phyloP scores from a whole-genome alignment of 2,113 vertebrate species.

The Bambusicola thoracicus region DNA sequence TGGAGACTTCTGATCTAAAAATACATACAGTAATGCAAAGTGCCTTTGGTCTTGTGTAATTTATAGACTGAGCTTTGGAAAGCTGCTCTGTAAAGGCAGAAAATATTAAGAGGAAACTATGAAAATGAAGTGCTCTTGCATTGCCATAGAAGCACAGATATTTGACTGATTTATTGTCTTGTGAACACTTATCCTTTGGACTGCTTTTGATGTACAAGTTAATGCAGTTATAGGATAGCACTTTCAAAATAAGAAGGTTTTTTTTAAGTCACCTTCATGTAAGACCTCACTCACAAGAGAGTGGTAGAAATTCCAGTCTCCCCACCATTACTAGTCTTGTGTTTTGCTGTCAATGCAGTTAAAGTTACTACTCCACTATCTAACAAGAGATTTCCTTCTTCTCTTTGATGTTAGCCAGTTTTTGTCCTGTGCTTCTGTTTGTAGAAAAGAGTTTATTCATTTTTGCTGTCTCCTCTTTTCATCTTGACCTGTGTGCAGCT shows the following conservation, averaged over 20 bases:
- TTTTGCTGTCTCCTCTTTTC: not conserved
- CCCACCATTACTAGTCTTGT: not conserved
- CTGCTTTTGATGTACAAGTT: not conserved
- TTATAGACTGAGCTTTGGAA: not conserved
- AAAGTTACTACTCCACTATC: not conserved
- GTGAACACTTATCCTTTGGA: not conserved
- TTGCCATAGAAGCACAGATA: not conserved
- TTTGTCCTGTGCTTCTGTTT: not conserved
- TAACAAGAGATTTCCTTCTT: not conserved
- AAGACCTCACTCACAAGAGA: not conserved
- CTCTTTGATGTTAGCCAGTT: not conserved
- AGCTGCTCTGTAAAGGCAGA: not conserved
- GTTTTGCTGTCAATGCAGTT: not conserved
- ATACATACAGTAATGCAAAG: not conserved
- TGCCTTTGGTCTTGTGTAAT: not conserved
- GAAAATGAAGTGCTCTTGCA: accelerated
- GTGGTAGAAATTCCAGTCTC: not conserved
- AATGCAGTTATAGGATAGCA: not conserved
- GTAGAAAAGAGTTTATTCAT: not conserved
- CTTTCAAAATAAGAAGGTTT: not conserved
- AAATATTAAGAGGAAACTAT: not conserved
- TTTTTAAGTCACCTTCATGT: not conserved
- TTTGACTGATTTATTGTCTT: not conserved
- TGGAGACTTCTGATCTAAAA: not conserved
- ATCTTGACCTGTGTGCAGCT: accelerated